A percentile compares a stretch with the other conserved stretches of the same genome.
phyloP scores from a whole-genome alignment of 1,140 invertebrate species.

The Procambarus clarkii region DNA sequence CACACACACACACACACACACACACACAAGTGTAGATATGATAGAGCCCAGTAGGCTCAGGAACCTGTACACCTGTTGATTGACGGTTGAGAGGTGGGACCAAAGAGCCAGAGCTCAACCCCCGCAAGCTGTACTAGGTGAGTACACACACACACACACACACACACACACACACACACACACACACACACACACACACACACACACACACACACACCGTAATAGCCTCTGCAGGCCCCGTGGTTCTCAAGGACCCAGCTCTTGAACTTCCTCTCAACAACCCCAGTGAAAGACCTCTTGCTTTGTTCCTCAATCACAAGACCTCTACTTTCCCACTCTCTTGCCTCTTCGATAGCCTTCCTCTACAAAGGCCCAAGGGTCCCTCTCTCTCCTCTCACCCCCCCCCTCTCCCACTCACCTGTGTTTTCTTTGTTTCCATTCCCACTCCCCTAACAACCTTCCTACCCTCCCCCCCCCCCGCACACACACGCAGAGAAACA shows the following conservation, averaged over 20 bases:
- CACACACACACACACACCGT: no score
- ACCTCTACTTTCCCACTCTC: not conserved
- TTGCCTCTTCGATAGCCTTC: not conserved
- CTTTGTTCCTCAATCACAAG: constrained; percentile 23
- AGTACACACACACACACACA: no score
- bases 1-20: constrained; percentile 12
- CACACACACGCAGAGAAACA: no score
- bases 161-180: no score
- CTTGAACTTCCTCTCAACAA: not conserved
- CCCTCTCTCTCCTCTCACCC: no score
- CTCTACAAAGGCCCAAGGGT: not conserved
- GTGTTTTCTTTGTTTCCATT: not conserved
- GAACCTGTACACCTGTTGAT: no score
- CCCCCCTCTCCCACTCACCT: not conserved
- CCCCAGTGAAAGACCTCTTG: not conserved
- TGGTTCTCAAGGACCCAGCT: not conserved
- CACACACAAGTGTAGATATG: not conserved
- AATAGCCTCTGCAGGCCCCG: not conserved
- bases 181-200: no score
- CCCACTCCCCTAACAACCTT: not conserved
- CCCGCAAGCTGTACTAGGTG: no score
- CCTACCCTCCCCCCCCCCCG: not conserved
- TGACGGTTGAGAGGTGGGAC: no score
- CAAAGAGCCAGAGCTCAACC: no score
- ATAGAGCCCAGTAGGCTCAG: no score